A percentile compares a stretch with the other conserved stretches of the same genome.
These are phyloP conservation scores for human (Homo sapiens) DNA, from an alignment of 2,113 vertebrate species.

Conservation along the genomic window GRCh38 chr3:94361501-94362000, in stretches of 20 bases:
- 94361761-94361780: not conserved
- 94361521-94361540: not conserved
- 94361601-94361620: slow-evolving; percentile 2
- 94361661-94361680: not conserved
- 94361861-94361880: not conserved
- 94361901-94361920: not conserved
- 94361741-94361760: not conserved
- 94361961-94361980: not conserved
- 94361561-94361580: not conserved
- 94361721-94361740: not conserved
- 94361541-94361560: not conserved
- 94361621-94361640: not conserved
- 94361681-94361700: not conserved
- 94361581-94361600: not conserved
- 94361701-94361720: not conserved
- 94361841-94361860: slow-evolving; percentile 41
- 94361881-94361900: too few relatives aligned
- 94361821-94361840: not conserved
- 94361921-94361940: not conserved
- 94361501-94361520: not conserved
- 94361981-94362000: not conserved
- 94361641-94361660: not conserved
- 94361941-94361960: not conserved
- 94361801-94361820: not conserved
- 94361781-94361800: not conserved